Evolutionary conservation across 2,888 invertebrate species (phyloP), one percentile per base, ranked within the genome.

Genomic region (Apocheima hispidaria): DNA sequence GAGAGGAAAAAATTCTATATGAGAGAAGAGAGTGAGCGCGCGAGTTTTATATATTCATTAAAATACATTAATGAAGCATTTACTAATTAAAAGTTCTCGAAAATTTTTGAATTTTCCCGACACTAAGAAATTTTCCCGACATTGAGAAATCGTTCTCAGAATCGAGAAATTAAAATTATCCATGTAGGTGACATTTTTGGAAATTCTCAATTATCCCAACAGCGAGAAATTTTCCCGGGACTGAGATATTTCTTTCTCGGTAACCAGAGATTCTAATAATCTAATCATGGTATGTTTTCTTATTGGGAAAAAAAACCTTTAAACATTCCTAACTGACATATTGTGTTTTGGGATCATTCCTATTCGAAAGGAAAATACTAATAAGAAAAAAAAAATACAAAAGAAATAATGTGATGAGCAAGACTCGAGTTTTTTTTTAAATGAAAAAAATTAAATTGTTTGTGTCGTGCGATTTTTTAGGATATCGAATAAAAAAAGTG

Each of bases 31-130:
- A 33, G 30, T 40, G 58, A 26, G 49, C 26, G 59, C 35, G 43
- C 50, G 30, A 50, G 33, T 48, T 53, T 50, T 28, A 36, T 49
- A 41, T 50, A 52, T 40, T 52, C 43, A 28, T 52, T 52, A 52
- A 53, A 36, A 44, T 55, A 30, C 23, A 54, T 28, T 43, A 44
- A 28, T 60, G 49, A 36, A 53, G 50, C 43, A 23, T 44, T 54
- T 50, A 21, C 50, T 60, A 30, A 43, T 14, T 4, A 12, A 26
- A 58, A 12, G 5, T 36, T 58, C n/a, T 36, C 5, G 23, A n/a
- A 38, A 43, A 26, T 28, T 20, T 48, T 23, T 16, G 30, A 28
- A 26, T 2, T 26, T 44, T 26, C 10, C 26, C 26, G 43, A 26
- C 26, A 26, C 9, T 14, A 14, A 9, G 18, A 10, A 18, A 9